Conservation (phyloP, 2,113 vertebrate species). For the Eidolon helvum region DNA sequence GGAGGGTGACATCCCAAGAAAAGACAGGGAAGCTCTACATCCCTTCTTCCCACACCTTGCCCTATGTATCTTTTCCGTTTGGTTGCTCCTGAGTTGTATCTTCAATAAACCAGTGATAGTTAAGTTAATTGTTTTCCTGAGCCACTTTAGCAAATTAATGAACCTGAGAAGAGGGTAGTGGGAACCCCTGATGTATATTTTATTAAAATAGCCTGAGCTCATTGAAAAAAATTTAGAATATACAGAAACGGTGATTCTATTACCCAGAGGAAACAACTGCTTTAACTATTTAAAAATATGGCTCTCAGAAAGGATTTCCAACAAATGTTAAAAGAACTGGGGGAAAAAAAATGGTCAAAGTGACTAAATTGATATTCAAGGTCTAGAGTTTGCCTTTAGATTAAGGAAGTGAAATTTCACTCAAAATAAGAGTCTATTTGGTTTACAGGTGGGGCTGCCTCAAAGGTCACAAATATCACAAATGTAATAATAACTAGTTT, state of each 20-base stretch:
- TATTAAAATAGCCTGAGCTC: background rate
- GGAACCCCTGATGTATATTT: background rate
- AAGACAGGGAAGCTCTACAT: background rate
- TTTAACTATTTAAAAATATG: background rate
- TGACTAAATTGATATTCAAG: background rate
- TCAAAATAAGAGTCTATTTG: conserved; percentile 12
- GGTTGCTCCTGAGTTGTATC: background rate
- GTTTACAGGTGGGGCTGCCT: background rate
- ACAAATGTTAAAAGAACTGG: background rate
- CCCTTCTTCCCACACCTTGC: background rate
- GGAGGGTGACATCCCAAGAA: background rate
- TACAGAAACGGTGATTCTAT: background rate
- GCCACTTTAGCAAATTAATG: background rate
- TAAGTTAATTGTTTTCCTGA: background rate
- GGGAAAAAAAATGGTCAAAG: background rate
- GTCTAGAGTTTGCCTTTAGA: background rate
- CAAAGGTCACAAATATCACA: conserved; percentile 14
- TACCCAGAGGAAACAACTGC: background rate
- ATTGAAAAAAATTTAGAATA: background rate
- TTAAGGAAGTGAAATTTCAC: conserved; percentile 38
- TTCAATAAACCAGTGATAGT: background rate
- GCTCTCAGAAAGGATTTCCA: background rate
- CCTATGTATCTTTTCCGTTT: background rate
- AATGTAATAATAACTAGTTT: background rate
- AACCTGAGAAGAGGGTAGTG: background rate